Evolutionary conservation across 2,113 vertebrate species (phyloP).

Genomic region (Pluvialis apricaria): DNA sequence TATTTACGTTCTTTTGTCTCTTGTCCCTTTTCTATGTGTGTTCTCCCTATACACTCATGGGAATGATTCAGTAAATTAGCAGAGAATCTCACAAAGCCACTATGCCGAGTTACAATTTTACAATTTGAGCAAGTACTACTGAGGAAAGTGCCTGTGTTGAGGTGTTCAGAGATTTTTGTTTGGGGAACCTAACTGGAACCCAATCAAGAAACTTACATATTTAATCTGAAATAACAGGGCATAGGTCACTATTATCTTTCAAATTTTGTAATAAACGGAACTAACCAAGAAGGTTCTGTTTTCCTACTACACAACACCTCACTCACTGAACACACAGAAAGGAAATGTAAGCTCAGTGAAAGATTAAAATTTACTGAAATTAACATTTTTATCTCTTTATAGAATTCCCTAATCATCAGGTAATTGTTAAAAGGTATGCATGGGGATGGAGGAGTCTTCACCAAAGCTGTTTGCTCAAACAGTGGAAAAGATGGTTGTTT

Average conservation of each 20-base stretch:
- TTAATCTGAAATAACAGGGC: neutral
- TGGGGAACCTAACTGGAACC: neutral
- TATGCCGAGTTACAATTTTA: neutral
- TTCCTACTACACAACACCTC: neutral
- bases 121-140: neutral
- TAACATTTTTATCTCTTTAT: neutral
- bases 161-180: neutral
- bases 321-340: neutral
- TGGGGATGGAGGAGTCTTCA: neutral
- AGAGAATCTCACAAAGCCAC: neutral
- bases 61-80: neutral
- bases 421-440: neutral
- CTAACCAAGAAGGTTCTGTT: neutral
- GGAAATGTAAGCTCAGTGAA: neutral
- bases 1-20: neutral
- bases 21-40: neutral
- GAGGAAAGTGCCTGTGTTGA: neutral
- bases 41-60: neutral
- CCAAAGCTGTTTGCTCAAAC: neutral
- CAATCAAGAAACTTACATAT: neutral
- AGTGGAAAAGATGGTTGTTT: neutral
- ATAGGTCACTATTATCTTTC: neutral
- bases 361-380: neutral
- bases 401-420: neutral
- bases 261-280: neutral